phyloP scores from a whole-genome alignment of 2,888 invertebrate genomes.

The Amphiduros pacificus region DNA sequence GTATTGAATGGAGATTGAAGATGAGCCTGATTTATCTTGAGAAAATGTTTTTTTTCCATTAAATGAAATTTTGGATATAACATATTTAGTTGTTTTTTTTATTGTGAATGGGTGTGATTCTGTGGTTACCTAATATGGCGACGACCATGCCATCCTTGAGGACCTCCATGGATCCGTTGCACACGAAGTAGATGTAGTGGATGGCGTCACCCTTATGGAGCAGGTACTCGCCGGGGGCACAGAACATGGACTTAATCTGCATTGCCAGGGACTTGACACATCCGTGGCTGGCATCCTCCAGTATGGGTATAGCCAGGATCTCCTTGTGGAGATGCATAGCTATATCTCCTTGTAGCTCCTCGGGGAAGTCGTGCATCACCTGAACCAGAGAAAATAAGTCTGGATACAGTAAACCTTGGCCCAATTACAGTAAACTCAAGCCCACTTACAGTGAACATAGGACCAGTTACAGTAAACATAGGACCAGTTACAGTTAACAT shows the following conservation, averaged over 20 bases:
- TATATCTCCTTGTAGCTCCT: slow-evolving; percentile 91
- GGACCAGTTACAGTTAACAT: too few species aligned
- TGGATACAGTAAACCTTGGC: too few species aligned
- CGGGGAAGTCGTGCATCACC: slow-evolving; percentile 94
- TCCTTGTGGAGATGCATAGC: slow-evolving; percentile 94
- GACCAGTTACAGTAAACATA: too few species aligned
- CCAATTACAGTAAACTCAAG: too few species aligned
- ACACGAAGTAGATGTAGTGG: slow-evolving; percentile 90
- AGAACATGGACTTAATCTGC: slow-evolving; percentile 91
- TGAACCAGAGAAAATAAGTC: slow-evolving; percentile 62
- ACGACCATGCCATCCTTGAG: slow-evolving; percentile 96
- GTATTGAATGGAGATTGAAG: too few species aligned
- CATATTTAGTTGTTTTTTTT: too few species aligned
- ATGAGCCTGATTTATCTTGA: too few species aligned
- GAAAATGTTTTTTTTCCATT: too few species aligned
- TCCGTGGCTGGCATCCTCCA: slow-evolving; percentile 85
- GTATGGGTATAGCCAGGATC: slow-evolving; percentile 89
- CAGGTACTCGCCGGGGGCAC: slow-evolving; percentile 92
- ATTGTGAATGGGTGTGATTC: too few species aligned
- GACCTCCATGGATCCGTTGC: slow-evolving; percentile 97
- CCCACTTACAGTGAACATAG: too few species aligned
- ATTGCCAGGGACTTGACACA: slow-evolving; percentile 88
- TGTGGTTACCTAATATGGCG: slow-evolving; percentile 87
- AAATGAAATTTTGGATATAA: too few species aligned
- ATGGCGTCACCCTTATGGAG: slow-evolving; percentile 93